phyloP scores from a whole-genome alignment of 2,888 invertebrate species.

The Mechanitis mazaeus region DNA sequence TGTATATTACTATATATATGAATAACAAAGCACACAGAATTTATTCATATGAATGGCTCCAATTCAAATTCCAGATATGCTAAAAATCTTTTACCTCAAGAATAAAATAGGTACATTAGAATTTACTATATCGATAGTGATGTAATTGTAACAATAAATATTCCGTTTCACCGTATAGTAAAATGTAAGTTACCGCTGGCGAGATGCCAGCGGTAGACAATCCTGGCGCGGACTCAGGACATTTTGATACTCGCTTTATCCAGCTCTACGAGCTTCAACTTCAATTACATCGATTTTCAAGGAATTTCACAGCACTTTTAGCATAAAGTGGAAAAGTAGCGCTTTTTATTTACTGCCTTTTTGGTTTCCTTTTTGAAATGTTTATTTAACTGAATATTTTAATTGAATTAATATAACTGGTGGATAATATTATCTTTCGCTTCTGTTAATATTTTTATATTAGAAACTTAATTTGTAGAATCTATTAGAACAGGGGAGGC shows the following conservation, averaged over 20 bases:
- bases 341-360: conserved; percentile 3
- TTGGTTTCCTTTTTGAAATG: neutral
- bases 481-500: too few relatives aligned
- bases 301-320: conserved; percentile 25
- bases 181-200: conserved; percentile 51
- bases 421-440: too few relatives aligned
- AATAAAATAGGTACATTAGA: conserved; percentile 9
- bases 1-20: too few relatives aligned
- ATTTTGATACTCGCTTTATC: conserved; percentile 57
- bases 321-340: conserved; percentile 16
- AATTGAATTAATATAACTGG: neutral
- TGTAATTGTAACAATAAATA: conserved; percentile 25
- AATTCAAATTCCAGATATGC: neutral
- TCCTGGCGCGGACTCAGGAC: conserved; percentile 60
- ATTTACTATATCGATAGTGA: conserved; percentile 31
- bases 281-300: conserved; percentile 32
- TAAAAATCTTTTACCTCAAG: neutral
- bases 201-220: conserved; percentile 57
- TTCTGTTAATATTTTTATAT: too few relatives aligned
- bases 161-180: conserved; percentile 35
- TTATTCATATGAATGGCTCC: too few relatives aligned
- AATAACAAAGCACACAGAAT: too few relatives aligned
- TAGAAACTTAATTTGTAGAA: too few relatives aligned
- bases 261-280: conserved; percentile 28
- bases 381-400: neutral